Base-by-base conservation (phyloP, 1,140 invertebrate species). In the Armadillidium nasatum region DNA sequence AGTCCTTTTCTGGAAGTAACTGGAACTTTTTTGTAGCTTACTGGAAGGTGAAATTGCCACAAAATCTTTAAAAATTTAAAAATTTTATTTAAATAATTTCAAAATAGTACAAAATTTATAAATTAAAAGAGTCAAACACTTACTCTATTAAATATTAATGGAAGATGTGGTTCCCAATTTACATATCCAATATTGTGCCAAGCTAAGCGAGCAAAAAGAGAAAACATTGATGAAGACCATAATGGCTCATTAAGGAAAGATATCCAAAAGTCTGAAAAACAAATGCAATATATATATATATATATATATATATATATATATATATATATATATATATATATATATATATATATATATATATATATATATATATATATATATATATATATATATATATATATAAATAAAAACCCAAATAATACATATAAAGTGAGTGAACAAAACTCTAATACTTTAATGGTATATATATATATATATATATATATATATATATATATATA, bases 121-220 rank as follows among this genome's bases (percentile, higher is more conserved):
- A 50, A 50, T 9, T 50, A 50, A 50, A 50, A 50, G 9, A 10
- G 46, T 50, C 9, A n/a, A 15, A 10, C 15, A 86, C 67, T 84
- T 81, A 96, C 90, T 80, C 91, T 88, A 7, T 90, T 90, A 83
- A 94, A 96, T 86, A 97, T 93, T 76, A 90, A 85, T 0, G 93
- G 90, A 60, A 94, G 87, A 82, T 94, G 88, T 0, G 92, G 91
- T 77, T 90, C 89, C 94, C 94, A 98, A 82, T 97, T 90, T 72
- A 97, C 90, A 60, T 90, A 90, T 0, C 94, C 94, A 76, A 94
- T 90, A 84, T 92, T 94, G 77, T 89, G 86, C 76, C 86, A 86
- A 0, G 93, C 90, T 7, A 95, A 83, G 75, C 88, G 87, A 0
- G 91, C 87, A 83, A 96, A 90, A 46, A 95, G 83, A 75, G 86